Percentiles rank a stretch among this genome's conserved stretches.
Evolutionary conservation across 2,113 vertebrate genomes (phyloP).

Genomic region (Ailuropoda melanoleuca): DNA sequence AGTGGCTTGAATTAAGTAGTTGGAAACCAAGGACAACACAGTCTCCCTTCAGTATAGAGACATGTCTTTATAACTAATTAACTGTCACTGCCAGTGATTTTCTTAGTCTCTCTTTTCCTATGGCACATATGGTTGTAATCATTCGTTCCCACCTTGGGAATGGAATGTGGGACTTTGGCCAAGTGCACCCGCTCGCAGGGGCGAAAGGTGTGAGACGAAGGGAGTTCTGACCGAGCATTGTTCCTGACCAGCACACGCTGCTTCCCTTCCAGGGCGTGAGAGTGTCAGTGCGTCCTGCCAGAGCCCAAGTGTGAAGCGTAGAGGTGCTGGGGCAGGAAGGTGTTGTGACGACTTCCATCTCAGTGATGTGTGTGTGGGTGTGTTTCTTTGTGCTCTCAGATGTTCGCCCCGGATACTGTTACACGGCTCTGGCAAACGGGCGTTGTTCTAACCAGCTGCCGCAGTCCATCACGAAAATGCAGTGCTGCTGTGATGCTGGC

Average conservation of each 20-base stretch:
- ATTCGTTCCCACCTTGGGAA: constrained; percentile 47
- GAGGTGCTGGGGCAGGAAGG: background rate
- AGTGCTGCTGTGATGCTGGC: constrained; percentile 95
- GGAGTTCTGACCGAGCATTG: background rate
- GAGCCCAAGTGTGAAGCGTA: background rate
- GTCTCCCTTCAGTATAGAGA: background rate
- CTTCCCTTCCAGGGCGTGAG: background rate
- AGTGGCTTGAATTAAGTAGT: background rate
- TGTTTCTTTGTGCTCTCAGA: constrained; percentile 83
- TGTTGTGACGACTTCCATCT: accelerated
- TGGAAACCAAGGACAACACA: constrained; percentile 41
- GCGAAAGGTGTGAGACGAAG: background rate
- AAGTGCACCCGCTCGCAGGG: background rate
- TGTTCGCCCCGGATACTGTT: constrained; percentile 94
- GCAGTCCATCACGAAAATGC: constrained; percentile 91
- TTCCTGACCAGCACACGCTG: accelerated
- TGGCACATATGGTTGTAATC: constrained; percentile 30
- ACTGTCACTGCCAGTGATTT: background rate
- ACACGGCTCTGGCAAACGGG: constrained; percentile 88
- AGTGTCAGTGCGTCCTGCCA: background rate
- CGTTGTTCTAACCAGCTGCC: constrained; percentile 93
- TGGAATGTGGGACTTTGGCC: background rate
- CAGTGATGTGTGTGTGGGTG: background rate
- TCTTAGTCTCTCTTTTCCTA: background rate
- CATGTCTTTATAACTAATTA: constrained; percentile 17